These are phyloP conservation scores for Caerostris darwini DNA, from an alignment of 1,140 invertebrate species.

Conservation along the genomic window DNA sequence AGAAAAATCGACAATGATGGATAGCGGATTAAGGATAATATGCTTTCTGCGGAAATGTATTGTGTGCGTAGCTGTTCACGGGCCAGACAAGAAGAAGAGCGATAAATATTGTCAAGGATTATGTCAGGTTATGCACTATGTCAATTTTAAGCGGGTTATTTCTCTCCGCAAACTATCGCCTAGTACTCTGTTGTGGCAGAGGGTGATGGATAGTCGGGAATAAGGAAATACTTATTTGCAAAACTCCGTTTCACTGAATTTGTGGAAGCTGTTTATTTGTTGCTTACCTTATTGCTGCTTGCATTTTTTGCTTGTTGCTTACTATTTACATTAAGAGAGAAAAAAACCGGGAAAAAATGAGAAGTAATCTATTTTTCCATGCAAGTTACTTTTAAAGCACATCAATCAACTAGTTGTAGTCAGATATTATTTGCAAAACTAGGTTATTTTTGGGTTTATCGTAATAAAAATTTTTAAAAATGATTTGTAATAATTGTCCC, in stretches of 20 bases:
- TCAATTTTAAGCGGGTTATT: slow-evolving; percentile 47
- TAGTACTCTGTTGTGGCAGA: not conserved
- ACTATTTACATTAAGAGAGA: too few relatives aligned
- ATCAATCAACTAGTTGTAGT: too few relatives aligned
- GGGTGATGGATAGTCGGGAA: not conserved
- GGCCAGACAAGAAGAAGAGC: not conserved
- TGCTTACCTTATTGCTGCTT: too few relatives aligned
- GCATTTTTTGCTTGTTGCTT: too few relatives aligned
- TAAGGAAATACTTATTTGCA: not conserved
- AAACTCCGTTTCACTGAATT: not conserved
- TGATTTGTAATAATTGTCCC: too few relatives aligned
- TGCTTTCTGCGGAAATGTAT: slow-evolving; percentile 22
- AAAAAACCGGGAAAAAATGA: too few relatives aligned
- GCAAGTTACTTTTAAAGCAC: too few relatives aligned
- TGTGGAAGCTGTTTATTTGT: not conserved
- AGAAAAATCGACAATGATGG: slow-evolving; percentile 37
- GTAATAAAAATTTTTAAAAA: too few relatives aligned
- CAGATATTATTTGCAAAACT: too few relatives aligned
- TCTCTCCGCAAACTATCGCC: slow-evolving; percentile 2
- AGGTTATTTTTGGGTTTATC: too few relatives aligned
- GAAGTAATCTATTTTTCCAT: too few relatives aligned
- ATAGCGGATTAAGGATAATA: slow-evolving; percentile 34
- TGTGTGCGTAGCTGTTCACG: not conserved
- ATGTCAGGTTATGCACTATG: slow-evolving; percentile 11
- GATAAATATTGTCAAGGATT: slow-evolving; percentile 52